Evolutionary conservation across 2,888 invertebrate genomes (phyloP).

Genomic region (Pollenia amentaria): DNA sequence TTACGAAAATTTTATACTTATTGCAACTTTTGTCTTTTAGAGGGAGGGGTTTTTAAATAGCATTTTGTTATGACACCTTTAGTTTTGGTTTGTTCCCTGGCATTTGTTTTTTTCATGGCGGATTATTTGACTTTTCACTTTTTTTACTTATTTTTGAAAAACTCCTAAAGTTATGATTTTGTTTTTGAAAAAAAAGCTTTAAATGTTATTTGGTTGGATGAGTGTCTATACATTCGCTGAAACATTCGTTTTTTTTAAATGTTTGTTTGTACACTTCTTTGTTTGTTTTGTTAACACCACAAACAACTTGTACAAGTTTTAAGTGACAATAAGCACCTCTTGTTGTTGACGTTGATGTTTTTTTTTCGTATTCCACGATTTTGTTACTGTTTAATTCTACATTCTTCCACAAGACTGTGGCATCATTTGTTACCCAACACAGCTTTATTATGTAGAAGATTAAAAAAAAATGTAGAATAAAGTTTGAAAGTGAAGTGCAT

Average conservation of each 20-base stretch:
- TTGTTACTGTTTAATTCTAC: conserved; percentile 9
- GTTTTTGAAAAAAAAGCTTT: conserved; percentile 35
- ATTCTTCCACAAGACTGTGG: conserved; percentile 23
- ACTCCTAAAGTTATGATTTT: conserved; percentile 21
- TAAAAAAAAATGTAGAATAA: background rate
- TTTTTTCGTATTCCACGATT: background rate
- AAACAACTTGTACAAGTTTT: conserved; percentile 62
- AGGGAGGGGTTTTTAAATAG: background rate
- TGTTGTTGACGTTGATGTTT: conserved; percentile 64
- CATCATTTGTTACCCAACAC: conserved; percentile 55
- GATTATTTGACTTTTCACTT: conserved; percentile 32
- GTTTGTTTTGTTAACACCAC: conserved; percentile 48
- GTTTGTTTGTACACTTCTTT: conserved; percentile 1
- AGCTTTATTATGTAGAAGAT: conserved; percentile 22
- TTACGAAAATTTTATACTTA: conserved; percentile 5
- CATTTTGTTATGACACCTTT: conserved; percentile 67
- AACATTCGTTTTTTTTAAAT: conserved; percentile 10
- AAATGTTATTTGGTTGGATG: conserved; percentile 15
- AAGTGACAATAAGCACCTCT: conserved; percentile 69
- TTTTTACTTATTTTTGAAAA: background rate
- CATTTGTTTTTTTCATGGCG: conserved; percentile 34
- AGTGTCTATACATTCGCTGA: conserved; percentile 4
- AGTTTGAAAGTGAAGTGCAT: background rate
- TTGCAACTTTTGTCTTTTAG: conserved; percentile 36
- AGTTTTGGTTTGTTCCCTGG: conserved; percentile 41